Conservation (phyloP, 1,140 invertebrate genomes). For the Semibalanus balanoides region DNA sequence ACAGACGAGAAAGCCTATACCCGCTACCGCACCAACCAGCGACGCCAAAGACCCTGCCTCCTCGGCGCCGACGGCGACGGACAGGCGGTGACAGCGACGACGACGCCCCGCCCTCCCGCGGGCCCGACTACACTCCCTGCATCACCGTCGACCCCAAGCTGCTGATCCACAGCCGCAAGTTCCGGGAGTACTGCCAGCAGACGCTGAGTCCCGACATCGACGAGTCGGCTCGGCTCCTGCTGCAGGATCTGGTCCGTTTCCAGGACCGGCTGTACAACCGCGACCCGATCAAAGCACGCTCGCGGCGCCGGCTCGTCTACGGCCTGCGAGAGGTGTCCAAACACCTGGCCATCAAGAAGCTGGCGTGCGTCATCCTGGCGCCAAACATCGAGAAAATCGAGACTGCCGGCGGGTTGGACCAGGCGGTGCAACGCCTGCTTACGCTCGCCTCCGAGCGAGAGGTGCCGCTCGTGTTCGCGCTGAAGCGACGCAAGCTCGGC, state of each 20-base stretch:
- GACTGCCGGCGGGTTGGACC: slow-evolving; percentile 27
- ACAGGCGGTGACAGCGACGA: not conserved
- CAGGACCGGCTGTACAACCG: slow-evolving; percentile 42
- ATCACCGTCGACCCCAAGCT: not conserved
- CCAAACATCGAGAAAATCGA: slow-evolving; percentile 33
- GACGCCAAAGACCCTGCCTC: too few relatives aligned
- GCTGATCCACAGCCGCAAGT: not conserved
- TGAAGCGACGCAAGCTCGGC: slow-evolving; percentile 36
- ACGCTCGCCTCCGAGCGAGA: slow-evolving; percentile 32
- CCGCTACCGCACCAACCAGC: too few relatives aligned
- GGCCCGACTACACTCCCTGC: not conserved
- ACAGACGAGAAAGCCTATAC: too few relatives aligned
- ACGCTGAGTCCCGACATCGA: slow-evolving; percentile 16
- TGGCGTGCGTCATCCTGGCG: slow-evolving; percentile 44
- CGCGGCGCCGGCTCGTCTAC: slow-evolving; percentile 39
- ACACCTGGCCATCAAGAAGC: slow-evolving; percentile 38
- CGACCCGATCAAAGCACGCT: slow-evolving; percentile 41
- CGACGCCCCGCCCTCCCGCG: not conserved
- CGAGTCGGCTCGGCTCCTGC: slow-evolving; percentile 21
- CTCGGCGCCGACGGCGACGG: too few relatives aligned
- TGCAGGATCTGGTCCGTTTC: slow-evolving; percentile 41
- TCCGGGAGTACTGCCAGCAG: slow-evolving; percentile 16
- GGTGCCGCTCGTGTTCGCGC: slow-evolving; percentile 38
- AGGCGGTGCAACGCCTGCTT: slow-evolving; percentile 33
- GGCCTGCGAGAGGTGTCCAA: slow-evolving; percentile 43